Evolutionary conservation across 2,888 invertebrate genomes (phyloP).

Genomic region (Calameuta pallipes): DNA sequence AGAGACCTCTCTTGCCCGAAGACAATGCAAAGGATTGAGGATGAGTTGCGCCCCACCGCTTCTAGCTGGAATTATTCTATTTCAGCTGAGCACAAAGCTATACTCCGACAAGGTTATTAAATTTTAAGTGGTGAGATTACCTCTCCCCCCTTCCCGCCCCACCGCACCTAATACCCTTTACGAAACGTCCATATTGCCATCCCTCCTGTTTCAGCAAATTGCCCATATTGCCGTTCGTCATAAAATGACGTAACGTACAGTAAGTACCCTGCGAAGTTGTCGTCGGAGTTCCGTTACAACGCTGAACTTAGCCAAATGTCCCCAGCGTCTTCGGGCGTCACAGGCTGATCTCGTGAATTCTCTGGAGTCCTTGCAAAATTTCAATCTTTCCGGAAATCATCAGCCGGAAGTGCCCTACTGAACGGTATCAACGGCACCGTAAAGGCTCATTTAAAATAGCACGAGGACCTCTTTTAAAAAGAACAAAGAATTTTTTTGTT

Average conservation of each 20-base stretch:
- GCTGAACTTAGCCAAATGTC: background rate
- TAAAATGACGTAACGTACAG: background rate
- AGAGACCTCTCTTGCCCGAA: background rate
- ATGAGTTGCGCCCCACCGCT: background rate
- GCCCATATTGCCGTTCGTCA: constrained; percentile 9
- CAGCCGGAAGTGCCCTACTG: background rate
- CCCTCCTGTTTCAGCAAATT: background rate
- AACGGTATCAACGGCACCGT: background rate
- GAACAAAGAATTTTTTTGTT: background rate
- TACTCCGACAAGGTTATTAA: constrained; percentile 18
- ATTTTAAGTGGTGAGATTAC: constrained; percentile 21
- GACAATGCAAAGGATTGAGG: background rate
- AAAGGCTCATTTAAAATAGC: too few relatives aligned
- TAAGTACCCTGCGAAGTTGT: background rate
- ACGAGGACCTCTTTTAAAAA: background rate
- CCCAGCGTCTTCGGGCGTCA: background rate
- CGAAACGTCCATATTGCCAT: background rate
- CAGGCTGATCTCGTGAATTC: background rate
- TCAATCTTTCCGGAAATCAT: background rate
- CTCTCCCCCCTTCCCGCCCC: background rate
- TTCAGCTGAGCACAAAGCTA: constrained; percentile 7
- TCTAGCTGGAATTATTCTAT: constrained; percentile 14
- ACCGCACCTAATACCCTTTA: background rate
- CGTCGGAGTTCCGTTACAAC: background rate
- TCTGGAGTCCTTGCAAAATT: background rate